Base-by-base conservation (phyloP, 2,113 vertebrate genomes). In the Lethenteron camtschaticum region DNA sequence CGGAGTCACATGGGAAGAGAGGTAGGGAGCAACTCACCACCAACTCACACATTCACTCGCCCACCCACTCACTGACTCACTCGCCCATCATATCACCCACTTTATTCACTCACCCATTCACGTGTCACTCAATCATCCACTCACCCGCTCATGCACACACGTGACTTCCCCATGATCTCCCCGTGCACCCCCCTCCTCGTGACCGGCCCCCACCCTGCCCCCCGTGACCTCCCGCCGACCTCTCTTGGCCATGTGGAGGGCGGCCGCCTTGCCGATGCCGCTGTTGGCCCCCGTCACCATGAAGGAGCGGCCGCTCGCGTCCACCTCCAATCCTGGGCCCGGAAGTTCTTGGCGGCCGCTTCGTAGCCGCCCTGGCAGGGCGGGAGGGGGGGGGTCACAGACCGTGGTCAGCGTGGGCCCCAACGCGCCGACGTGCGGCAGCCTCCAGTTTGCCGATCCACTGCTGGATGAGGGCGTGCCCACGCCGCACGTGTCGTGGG, bases 231-330 rank as follows among this genome's bases (percentile, higher is more conserved):
- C 41, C 41, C 72, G 16, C 76, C 79, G 74, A 85, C 85, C 85
- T 82, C 76, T 79, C 73, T 72, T 82, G 0, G 83, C 85, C 20
- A 85, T 79, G 71, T 84, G 85, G 57, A 69, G 77, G 1, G 84
- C 84, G 0, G 82, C 57, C 2, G 81, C 79, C 81, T 85, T 90
- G 14, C 89, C 85, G 20, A 85, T 82, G 9, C 84, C 81, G 0
- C 85, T 86, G 78, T 85, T 94, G 0, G 79, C 83, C 0, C 84
- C 81, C 0, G 82, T 86, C 73, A 88, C 76, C 75, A 85, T 66
- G 73, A 84, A 87, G 72, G 78, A 81, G 70, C 80, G 79, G 60
- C 83, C 80, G 12, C 74, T 75, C 73, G 84, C 74, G 11, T 81
- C 77, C n/a, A 86, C 82, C 1, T 87, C 85, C 70, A 86, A 68